Evolutionary conservation across 1,140 invertebrate species (phyloP).

Genomic region (Nomia melanderi): DNA sequence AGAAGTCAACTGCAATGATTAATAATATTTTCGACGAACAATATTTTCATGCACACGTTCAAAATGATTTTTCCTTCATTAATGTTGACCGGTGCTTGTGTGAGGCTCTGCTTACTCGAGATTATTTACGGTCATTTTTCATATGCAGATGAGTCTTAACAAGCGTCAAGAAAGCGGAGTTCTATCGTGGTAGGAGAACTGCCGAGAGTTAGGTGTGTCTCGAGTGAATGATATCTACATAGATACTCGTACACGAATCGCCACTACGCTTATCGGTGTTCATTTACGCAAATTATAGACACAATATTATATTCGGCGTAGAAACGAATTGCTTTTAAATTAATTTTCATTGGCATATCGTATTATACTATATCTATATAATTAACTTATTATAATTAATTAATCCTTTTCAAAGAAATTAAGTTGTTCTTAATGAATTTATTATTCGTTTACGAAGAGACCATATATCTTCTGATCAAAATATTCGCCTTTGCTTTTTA

Average conservation of each 20-base stretch:
- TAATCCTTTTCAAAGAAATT: too few species aligned
- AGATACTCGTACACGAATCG: not conserved
- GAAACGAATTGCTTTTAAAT: too few species aligned
- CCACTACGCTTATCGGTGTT: not conserved
- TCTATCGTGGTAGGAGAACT: not conserved
- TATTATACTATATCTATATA: too few species aligned
- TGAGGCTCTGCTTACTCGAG: not conserved
- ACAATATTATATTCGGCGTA: not conserved
- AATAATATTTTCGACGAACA: not conserved
- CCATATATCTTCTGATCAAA: too few species aligned
- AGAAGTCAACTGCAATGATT: not conserved
- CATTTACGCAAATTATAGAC: not conserved
- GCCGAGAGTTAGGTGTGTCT: not conserved
- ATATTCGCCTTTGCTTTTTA: too few species aligned
- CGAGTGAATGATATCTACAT: not conserved
- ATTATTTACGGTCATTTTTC: conserved; percentile 4
- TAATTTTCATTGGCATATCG: too few species aligned
- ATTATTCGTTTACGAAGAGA: too few species aligned
- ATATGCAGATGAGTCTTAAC: conserved; percentile 5
- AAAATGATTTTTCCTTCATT: not conserved
- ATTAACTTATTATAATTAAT: too few species aligned
- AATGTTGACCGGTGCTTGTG: not conserved
- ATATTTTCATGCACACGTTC: not conserved
- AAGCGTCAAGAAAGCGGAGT: not conserved
- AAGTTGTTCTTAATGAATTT: too few species aligned